Evolutionary conservation across 2,888 invertebrate species (phyloP), one percentile per base, ranked within the genome.

Genomic region (Dione vanillae): DNA sequence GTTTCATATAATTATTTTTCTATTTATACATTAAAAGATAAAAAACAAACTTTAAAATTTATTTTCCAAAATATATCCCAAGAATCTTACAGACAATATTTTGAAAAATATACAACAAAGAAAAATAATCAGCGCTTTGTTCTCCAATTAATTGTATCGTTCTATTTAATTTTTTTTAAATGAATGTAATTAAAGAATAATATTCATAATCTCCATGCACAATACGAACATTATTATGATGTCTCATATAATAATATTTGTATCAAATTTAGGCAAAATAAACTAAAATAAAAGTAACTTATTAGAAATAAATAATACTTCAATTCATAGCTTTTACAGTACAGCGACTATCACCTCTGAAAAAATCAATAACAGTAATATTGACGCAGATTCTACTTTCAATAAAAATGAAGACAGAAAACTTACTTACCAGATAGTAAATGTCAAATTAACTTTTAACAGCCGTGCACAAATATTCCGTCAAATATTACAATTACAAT

Each of bases 281-380:
- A 14, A 37, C 16, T 14, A 43, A 27, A 11, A 37, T 62, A 51
- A 43, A 19, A 27, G 8, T 12, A 19, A 54, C 16, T 62, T 20
- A 19, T 45, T 19, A 37, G 14, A 16, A 37, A 62, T 37, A 52
- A 51, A 35, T 37, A 45, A 41, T 52, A 37, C 52, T 62, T 62
- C 52, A 52, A 54, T 51, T 68, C 52, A 43, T 27, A 64, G 12
- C 47, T 45, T 59, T 47, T 67, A 67, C 16, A 37, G 41, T 68
- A 51, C 16, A 37, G 43, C 11, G 54, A 62, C 62, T 68, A 68
- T 62, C 62, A 54, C 62, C 72, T 54, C 78, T 79, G 79, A 83
- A 83, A 56, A 83, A 83, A 83, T 83, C 83, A 81, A 83, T 83
- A 83, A 78, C 77, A 79, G 71, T 73, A 74, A 75, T 76, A 70